Base-by-base conservation (phyloP, 2,797 vertebrate species). In the Typhlichthys subterraneus region DNA sequence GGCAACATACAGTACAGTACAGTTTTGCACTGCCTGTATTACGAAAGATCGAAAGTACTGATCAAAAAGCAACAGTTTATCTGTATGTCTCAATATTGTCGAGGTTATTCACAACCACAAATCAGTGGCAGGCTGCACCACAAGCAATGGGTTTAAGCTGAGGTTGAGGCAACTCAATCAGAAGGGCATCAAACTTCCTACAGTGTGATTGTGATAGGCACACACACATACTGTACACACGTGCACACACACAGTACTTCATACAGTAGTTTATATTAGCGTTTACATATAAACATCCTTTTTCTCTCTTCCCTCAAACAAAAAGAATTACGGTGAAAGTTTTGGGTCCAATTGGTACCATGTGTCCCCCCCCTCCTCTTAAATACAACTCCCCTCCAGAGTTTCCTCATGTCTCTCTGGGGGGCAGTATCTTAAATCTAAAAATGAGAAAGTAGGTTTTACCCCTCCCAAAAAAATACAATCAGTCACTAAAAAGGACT, bases 311-410 rank as follows among this genome's bases (percentile, higher is more conserved):
- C 58, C 48, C n/a, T 73, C 62, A 70, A 71, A 72, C 70, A 57
- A 73, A 75, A 52, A 64, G 69, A 61, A 53, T 79, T 81, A 69
- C 77, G 66, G 19, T 12, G 74, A 63, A 57, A 79, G 73, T 80
- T 80, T 75, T 63, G 62, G 57, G 61, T 71, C 59, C 67, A 83
- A 87, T 86, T 86, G 81, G 67, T 73, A 75, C 79, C 86, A 87
- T 77, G 63, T 87, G 85, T 85, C 15, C n/a, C 47, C 60, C 17
- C 17, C 17, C 57, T 19, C 19, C 65, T 82, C 64, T 72, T 72
- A 74, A 82, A 79, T 71, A 70, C 42, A 54, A 57, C 63, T 67
- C 72, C 68, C 72, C 59, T 80, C 62, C 57, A 67, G 69, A 49
- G 80, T 78, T 81, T 80, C 68, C 69, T 76, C 69, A 71, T 45